A percentile compares a stretch with the other conserved stretches of the same genome.
These are phyloP conservation scores for Phyllotis vaccarum DNA, from an alignment of 2,797 vertebrate genomes.

Conservation along the genomic window DNA sequence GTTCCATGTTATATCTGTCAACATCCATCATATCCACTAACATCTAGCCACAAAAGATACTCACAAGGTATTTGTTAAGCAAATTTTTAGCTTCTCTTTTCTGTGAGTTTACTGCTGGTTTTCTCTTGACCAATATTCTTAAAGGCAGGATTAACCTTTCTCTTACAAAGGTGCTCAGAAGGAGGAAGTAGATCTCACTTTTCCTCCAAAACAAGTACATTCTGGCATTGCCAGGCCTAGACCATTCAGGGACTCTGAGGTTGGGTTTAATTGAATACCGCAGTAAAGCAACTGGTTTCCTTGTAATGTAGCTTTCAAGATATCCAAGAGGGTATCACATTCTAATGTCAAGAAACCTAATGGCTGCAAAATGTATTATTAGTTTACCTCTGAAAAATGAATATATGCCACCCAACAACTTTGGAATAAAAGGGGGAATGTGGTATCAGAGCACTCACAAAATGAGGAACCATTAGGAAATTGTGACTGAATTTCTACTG, in stretches of 20 bases:
- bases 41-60: not conserved
- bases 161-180: not conserved
- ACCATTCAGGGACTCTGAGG: not conserved
- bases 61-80: not conserved
- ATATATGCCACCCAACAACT: not conserved
- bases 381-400: constrained; percentile 32
- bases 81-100: constrained; percentile 6
- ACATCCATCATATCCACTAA: not conserved
- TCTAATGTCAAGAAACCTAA: constrained; percentile 3
- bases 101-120: not conserved
- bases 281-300: not conserved
- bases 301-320: not conserved
- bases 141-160: not conserved
- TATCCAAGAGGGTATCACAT: not conserved
- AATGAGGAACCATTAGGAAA: not conserved
- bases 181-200: not conserved
- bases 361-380: not conserved
- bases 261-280: not conserved
- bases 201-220: constrained; percentile 7
- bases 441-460: not conserved
- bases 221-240: not conserved
- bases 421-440: not conserved
- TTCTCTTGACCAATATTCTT: not conserved
- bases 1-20: not conserved
- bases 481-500: not conserved